Base-by-base conservation (phyloP, 2,113 vertebrate genomes). In the Chaenogobius annularis region DNA sequence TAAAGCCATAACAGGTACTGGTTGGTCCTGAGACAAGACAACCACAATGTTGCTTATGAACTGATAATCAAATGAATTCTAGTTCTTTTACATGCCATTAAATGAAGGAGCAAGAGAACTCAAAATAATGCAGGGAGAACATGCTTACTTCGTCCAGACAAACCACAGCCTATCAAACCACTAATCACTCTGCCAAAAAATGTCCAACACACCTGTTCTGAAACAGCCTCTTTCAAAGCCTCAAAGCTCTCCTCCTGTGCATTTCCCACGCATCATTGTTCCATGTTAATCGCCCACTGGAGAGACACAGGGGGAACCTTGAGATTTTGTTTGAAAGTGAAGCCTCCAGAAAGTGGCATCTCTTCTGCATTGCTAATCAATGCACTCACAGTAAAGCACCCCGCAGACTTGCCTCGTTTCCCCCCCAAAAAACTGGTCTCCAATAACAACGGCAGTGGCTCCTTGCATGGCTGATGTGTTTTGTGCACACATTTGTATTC, bases 311-410 rank as follows among this genome's bases (percentile, higher is more conserved):
- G 76, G 67, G 74, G 70, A 61, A 80, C 84, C 83, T 89, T 87
- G 84, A 87, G 74, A 88, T 87, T 85, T 87, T 84, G 87, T 76
- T 35, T 87, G 86, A 83, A 88, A 85, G 13, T 46, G 81, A 86
- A 82, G 82, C 88, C 87, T 85, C 83, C 87, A 81, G 84, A 87
- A 85, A 68, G 46, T 56, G 17, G 70, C 79, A 58, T 58, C 55
- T 58, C 11, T 86, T 90, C 85, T 92, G 84, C 84, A 89, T 84
- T 87, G 83, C 85, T 92, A 89, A 90, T 90, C n/a, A 20, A 54
- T 80, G 80, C 76, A 74, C 76, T 74, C 62, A 14, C 26, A 35
- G 81, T 77, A 84, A 83, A 81, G 54, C 70, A 70, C 82, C 78
- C 73, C 44, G 47, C 68, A 85, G 80, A 86, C 77, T 26, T 37